Evolutionary conservation across 2,888 invertebrate species (phyloP), one percentile per base, ranked within the genome.

Genomic region (Ichneumoninae sp.): DNA sequence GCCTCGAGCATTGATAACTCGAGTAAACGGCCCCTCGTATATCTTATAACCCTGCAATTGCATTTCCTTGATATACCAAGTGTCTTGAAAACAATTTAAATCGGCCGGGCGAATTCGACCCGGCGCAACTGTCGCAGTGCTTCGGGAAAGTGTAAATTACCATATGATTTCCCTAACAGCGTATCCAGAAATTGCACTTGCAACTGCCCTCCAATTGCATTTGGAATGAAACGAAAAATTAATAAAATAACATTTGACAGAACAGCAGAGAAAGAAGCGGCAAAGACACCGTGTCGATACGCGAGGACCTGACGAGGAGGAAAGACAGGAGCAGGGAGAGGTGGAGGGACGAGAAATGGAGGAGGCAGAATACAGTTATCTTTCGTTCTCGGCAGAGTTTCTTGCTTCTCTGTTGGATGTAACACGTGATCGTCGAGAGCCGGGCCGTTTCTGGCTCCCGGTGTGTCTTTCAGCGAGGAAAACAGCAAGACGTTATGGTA

Each of bases 301-400:
- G 60, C 77, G 86, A 75, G n/a, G 10, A 71, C 75, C 60, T 78
- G 52, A 75, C 40, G 60, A 72, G 68, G 82, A 82, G 84, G 65
- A 77, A 33, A 52, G 54, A 52, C 47, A 62, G 70, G 33, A 70
- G 47, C 74, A 60, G 65, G 52, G 70, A 50, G 52, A 66, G 74
- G 68, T 52, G 62, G 62, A 76, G 69, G 22, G 2, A 87, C 84
- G 87, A 87, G 86, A 87, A 86, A 84, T 84, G 88, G 87, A 82
- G 87, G 89, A 86, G 87, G 89, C 72, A 89, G 86, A 89, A 85
- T 89, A 89, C 89, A 89, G 89, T 89, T 89, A 89, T 87, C 87
- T 84, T 71, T 80, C 77, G 84, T 79, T 79, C 85, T 85, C 85
- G 83, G 89, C 80, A 70, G 13, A 62, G 85, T 78, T 89, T 88